phyloP scores from a whole-genome alignment of 2,113 vertebrate genomes.

The Lepidothrix coronata region DNA sequence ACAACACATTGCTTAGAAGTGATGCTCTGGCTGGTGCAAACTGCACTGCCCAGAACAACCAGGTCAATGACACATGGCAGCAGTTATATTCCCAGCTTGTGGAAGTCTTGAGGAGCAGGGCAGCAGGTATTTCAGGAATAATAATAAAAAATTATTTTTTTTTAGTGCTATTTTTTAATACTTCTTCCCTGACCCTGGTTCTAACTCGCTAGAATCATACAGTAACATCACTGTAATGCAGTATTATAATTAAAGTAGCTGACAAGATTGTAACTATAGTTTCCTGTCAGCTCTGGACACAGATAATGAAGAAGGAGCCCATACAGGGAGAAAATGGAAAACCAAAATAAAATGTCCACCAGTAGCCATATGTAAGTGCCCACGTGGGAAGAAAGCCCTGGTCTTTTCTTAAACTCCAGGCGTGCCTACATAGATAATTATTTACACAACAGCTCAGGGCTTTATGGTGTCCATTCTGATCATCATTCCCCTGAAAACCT shows the following conservation, averaged over 20 bases:
- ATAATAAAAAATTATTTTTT: not conserved
- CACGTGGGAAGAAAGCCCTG: not conserved
- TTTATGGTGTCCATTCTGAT: not conserved
- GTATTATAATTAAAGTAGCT: not conserved
- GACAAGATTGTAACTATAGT: not conserved
- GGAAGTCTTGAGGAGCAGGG: not conserved
- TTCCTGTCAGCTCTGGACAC: not conserved
- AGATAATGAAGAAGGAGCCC: not conserved
- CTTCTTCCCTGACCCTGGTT: not conserved
- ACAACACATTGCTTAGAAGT: not conserved
- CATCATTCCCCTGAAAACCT: not conserved
- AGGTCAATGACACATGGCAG: not conserved
- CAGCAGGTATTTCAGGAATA: not conserved
- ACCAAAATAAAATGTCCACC: not conserved
- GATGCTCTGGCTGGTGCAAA: not conserved
- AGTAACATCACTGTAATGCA: not conserved
- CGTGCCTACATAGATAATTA: not conserved
- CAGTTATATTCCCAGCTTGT: not conserved
- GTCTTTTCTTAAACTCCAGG: not conserved
- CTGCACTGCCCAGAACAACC: not conserved
- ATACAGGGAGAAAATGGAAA: not conserved
- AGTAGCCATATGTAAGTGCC: not conserved
- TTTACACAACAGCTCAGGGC: not conserved
- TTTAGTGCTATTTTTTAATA: not conserved
- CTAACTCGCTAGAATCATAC: not conserved